Evolutionary conservation across 2,888 invertebrate genomes (phyloP), one percentile per base, ranked within the genome.

Genomic region (Apotomis turbidana): DNA sequence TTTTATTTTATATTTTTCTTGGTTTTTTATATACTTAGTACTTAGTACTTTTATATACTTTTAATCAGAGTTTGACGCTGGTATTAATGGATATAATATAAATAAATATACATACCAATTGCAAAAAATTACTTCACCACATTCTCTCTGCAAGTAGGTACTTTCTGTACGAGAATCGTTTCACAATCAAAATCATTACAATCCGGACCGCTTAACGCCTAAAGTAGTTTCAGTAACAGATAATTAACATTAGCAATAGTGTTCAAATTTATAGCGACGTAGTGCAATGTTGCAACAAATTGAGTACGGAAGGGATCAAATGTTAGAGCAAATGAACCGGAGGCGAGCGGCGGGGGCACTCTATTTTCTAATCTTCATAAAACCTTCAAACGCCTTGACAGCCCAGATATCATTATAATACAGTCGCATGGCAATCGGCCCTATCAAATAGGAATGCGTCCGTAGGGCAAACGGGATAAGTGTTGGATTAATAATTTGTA

Each of bases 401-500:
- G 85, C 83, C 77, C 78, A 79, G 83, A 86, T 89, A 89, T 86
- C 85, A 81, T 78, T 79, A 84, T 85, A 84, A 83, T 80, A 80
- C 79, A 77, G 79, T 76, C 84, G 80, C 81, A 76, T 73, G 78
- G 73, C 76, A 77, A 75, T 76, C 78, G 77, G 74, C 78, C 79
- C 82, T 86, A 88, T 87, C 86, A 81, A 76, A 74, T 74, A 80
- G 84, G 88, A 89, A 91, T 90, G 89, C 83, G 83, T 78, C 81
- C 79, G 75, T 75, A 76, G 77, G 78, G 79, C 80, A 77, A 79
- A 79, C 81, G 80, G 87, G 87, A 89, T 89, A 89, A 89, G 88
- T 90, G 89, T 90, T 89, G 91, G 90, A 91, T 91, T 91, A 90
- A 92, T 91, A 93, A 92, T 90, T 91, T 92, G 91, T 92, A 89